Evolutionary conservation across 1,140 invertebrate genomes (phyloP), one percentile per base, ranked within the genome.

Genomic region (Drosophila orosa): DNA sequence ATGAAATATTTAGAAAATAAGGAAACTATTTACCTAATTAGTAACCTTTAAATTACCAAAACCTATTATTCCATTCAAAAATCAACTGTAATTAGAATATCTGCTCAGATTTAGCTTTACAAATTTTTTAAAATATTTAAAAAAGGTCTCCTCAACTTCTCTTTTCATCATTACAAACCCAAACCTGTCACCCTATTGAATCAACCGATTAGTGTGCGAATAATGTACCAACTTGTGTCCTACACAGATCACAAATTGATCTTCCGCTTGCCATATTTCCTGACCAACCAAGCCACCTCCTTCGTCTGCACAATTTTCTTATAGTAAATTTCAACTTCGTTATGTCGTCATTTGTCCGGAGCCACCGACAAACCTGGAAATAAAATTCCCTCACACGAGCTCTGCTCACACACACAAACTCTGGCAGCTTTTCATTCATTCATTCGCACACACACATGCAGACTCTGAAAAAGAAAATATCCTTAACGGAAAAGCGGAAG

Each of bases 321-420:
- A 59, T 50, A 80, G 78, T 24, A 48, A 67, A 58, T 69, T 74
- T 57, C 15, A 39, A 47, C 65, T 74, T 78, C 74, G 80, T 74
- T 78, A 56, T 31, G 39, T 48, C 40, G 33, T 65, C 55, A 45
- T 50, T 50, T 66, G 57, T 54, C 73, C 40, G 55, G 39, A 57
- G 71, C 54, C 61, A 74, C 60, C 71, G 54, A 56, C 50, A 66
- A 61, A 47, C 74, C 57, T 79, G 59, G 60, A 76, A 69, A 83
- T 73, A 89, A 76, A 87, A 83, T 89, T 80, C 76, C 42, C 56
- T 35, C 63, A 61, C 66, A 71, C 59, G 61, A 52, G 60, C 33
- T 42, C 39, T 37, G 37, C 37, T 35, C 65, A 67, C 47, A 39
- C 61, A 85, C 42, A 33, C 59, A 60, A 24, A 35, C 45, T 45